phyloP scores from a whole-genome alignment of 2,113 vertebrate genomes.

The Chaenogobius annularis region DNA sequence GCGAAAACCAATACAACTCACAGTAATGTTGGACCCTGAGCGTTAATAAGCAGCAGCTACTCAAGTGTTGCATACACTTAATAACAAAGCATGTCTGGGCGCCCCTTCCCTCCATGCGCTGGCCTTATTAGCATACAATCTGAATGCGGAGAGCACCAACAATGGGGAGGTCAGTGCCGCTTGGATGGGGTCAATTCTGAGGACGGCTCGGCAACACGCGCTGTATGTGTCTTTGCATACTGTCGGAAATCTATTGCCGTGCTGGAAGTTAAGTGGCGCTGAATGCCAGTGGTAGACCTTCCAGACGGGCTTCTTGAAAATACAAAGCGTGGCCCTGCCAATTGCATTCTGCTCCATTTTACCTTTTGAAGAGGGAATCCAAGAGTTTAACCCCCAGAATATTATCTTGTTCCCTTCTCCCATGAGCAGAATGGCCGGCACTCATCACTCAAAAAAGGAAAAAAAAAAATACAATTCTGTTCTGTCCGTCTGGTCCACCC shows the following conservation, averaged over 20 bases:
- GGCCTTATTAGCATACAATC: constrained; percentile 80
- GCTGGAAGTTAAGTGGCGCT: constrained; percentile 75
- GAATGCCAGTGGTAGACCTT: constrained; percentile 75
- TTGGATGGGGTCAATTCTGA: constrained; percentile 71
- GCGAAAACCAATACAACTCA: constrained; percentile 42
- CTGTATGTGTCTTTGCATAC: constrained; percentile 69
- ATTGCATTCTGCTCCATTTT: constrained; percentile 61
- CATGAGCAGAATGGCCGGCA: constrained; percentile 54
- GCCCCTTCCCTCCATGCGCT: constrained; percentile 41
- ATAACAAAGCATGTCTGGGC: constrained; percentile 58
- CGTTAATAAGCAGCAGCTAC: constrained; percentile 62
- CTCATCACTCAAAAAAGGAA: constrained; percentile 53
- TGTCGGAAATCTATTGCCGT: constrained; percentile 69
- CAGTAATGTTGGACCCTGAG: constrained; percentile 42
- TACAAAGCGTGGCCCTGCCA: constrained; percentile 63
- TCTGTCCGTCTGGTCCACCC: constrained; percentile 61
- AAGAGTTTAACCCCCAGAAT: constrained; percentile 73
- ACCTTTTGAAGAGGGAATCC: constrained; percentile 73
- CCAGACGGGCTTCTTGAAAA: constrained; percentile 67
- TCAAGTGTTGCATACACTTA: constrained; percentile 65
- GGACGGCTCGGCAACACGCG: constrained; percentile 65
- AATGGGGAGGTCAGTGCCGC: constrained; percentile 74
- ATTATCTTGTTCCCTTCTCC: constrained; percentile 64
- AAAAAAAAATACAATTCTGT: constrained; percentile 65
- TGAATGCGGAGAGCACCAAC: constrained; percentile 75